Base-by-base conservation (phyloP, 2,113 vertebrate species). In the Dromiciops gliroides region DNA sequence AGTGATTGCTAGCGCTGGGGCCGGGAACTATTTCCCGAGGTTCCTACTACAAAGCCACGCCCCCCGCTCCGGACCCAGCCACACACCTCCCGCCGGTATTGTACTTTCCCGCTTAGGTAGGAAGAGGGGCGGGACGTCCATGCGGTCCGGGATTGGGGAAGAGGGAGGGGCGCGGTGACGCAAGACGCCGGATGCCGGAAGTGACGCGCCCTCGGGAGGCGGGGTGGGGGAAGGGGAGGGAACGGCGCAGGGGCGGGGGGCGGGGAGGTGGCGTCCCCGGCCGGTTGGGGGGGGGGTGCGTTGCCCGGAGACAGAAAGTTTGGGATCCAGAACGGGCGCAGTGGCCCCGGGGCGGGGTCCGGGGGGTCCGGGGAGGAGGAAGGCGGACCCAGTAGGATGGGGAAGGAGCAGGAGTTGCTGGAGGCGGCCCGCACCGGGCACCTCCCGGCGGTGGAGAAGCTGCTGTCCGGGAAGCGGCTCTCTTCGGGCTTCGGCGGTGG, bases 361-460 rank as follows among this genome's bases (percentile, higher is more conserved):
- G 48, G 31, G 94, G 83, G 93, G 94, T 91, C 49, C 95, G 97
- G 95, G 96, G 95, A 94, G 89, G 97, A 93, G 97, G 94, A 97
- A 96, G 88, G 91, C 95, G 94, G 94, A 90, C 95, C 95, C 97
- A 94, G 97, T 75, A 44, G 97, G 97, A 99, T 99, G 99, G 99
- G 99, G 98, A 99, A 99, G 98, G 99, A 99, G 98, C 99, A 99
- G 98, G 99, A 99, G 98, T 99, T 99, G 96, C 98, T 99, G 88
- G 99, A 99, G 98, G 99, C 99, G 98, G 99, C 99, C 97, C 99
- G 99, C 56, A 99, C 99, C 83, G 99, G 99, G 94, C 99, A 99
- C 98, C 99, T 99, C 96, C 98, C 99, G 96, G 99, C 99, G 0
- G 99, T 99, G 97, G 99, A 99, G 98, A 99, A 99, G 98, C 99